These are phyloP conservation scores for Mus spretus DNA, from an alignment of 2,797 vertebrate genomes.

Conservation along the genomic window DNA sequence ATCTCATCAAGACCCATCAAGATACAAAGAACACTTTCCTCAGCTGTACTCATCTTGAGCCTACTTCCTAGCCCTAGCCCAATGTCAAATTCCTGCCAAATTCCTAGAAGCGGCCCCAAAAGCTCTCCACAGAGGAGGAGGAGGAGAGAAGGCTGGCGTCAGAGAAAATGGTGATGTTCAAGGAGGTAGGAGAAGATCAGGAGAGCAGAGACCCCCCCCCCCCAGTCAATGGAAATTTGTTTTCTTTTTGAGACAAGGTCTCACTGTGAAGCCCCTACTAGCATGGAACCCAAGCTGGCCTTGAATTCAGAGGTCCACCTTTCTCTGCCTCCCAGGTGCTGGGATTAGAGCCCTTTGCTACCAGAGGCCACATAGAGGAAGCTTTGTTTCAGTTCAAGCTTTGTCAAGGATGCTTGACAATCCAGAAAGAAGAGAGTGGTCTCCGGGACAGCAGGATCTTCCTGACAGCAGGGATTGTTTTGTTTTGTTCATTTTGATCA, in stretches of 20 bases:
- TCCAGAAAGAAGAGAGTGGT: background rate
- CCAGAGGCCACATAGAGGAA: background rate
- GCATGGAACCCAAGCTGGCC: background rate
- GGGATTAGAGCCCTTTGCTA: background rate
- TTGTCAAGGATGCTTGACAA: background rate
- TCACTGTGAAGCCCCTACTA: background rate
- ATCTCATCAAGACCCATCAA: background rate
- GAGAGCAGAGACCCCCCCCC: background rate
- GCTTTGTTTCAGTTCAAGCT: constrained; percentile 21
- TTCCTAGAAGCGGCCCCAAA: background rate
- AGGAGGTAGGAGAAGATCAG: constrained; percentile 20
- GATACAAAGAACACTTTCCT: background rate
- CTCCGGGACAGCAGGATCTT: background rate
- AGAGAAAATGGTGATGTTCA: background rate
- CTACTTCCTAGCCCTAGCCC: background rate
- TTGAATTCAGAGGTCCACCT: background rate
- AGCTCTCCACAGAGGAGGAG: background rate
- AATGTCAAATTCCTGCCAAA: background rate
- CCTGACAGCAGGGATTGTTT: background rate
- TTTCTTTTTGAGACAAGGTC: background rate
- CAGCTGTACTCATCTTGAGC: background rate
- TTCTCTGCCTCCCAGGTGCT: background rate
- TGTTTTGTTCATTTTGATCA: constrained; percentile 31
- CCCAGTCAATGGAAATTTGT: background rate
- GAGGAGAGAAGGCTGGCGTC: background rate